Conservation (phyloP, 2,797 vertebrate genomes). For the Scarus forsteni region DNA sequence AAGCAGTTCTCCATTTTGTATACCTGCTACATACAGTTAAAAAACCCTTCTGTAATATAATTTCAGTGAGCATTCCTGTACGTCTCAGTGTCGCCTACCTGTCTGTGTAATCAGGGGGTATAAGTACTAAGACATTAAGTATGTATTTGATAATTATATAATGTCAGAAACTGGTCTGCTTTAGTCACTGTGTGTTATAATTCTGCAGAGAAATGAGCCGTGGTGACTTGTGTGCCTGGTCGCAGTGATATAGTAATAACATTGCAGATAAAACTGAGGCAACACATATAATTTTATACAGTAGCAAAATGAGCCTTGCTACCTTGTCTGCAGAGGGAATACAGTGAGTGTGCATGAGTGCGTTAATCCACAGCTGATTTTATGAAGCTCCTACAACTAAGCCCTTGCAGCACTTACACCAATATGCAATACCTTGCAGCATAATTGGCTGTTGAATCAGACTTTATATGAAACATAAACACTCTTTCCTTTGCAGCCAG, state of each 20-base stretch:
- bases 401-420: slow-evolving; percentile 22
- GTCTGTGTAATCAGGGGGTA: slow-evolving; percentile 13
- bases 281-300: slow-evolving; percentile 7
- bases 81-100: slow-evolving; percentile 18
- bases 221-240: neutral
- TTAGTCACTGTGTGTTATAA: neutral
- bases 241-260: neutral
- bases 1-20: slow-evolving; percentile 16
- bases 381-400: slow-evolving; percentile 37
- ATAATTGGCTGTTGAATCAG: slow-evolving; percentile 48
- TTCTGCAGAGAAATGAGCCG: slow-evolving; percentile 1
- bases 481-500: slow-evolving; percentile 23
- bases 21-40: neutral
- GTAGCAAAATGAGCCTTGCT: neutral
- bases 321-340: slow-evolving; percentile 22
- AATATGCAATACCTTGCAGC: slow-evolving; percentile 50
- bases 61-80: slow-evolving; percentile 10
- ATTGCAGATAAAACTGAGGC: neutral
- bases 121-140: neutral
- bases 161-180: slow-evolving; percentile 8
- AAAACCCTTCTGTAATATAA: neutral
- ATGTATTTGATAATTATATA: slow-evolving; percentile 7
- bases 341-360: slow-evolving; percentile 34
- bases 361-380: slow-evolving; percentile 54
- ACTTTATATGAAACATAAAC: slow-evolving; percentile 28